Conservation (phyloP, 2,113 vertebrate genomes). For the Diphyllodes magnificus region DNA sequence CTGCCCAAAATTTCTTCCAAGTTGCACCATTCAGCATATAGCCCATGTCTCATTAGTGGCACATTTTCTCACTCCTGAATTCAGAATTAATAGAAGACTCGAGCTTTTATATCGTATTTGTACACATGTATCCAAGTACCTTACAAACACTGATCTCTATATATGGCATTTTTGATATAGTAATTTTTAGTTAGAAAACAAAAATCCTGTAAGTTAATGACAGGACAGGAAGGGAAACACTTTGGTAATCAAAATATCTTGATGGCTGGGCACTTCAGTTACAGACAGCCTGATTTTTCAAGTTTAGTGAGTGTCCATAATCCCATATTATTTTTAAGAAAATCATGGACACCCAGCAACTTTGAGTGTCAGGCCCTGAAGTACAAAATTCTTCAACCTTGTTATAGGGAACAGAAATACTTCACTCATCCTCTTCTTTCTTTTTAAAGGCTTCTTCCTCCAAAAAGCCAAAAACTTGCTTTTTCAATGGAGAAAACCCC, state of each 20-base stretch:
- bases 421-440: not conserved
- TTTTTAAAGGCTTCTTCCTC: not conserved
- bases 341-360: not conserved
- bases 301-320: not conserved
- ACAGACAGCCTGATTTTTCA: not conserved
- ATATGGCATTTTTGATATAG: not conserved
- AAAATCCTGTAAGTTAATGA: not conserved
- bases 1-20: not conserved
- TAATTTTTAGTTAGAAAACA: not conserved
- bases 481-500: rapidly evolving
- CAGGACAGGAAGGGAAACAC: not conserved
- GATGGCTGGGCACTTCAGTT: not conserved
- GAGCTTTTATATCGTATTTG: not conserved
- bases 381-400: not conserved
- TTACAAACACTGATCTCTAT: not conserved
- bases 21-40: not conserved
- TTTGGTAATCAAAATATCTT: not conserved
- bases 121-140: not conserved
- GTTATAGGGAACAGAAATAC: not conserved
- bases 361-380: not conserved
- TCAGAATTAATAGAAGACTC: not conserved
- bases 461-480: not conserved
- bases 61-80: not conserved
- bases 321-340: not conserved
- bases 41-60: not conserved